phyloP scores from a whole-genome alignment of 2,797 vertebrate species.

The Tiaroga cobitis region DNA sequence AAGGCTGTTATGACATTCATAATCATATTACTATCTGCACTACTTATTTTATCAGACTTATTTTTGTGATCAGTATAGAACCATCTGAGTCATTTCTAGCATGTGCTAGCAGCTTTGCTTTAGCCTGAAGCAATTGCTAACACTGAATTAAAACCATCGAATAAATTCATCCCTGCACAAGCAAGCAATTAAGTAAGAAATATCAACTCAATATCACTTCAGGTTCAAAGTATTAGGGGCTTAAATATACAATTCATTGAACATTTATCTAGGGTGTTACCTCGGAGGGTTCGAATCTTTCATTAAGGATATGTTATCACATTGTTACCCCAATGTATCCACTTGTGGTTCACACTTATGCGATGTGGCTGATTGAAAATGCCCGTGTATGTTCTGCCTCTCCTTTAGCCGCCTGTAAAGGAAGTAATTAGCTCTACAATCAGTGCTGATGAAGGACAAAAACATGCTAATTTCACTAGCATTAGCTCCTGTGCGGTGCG shows the following conservation, averaged over 20 bases:
- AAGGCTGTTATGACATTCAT: constrained; percentile 18
- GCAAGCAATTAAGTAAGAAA: constrained; percentile 48
- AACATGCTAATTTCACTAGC: constrained; percentile 61
- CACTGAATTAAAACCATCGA: constrained; percentile 28
- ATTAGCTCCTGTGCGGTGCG: constrained; percentile 38
- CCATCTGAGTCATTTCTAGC: constrained; percentile 13
- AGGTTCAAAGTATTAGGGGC: constrained; percentile 38
- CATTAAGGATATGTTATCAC: constrained; percentile 46
- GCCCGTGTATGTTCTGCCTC: constrained; percentile 49
- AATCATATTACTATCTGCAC: constrained; percentile 24
- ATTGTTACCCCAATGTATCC: constrained; percentile 45
- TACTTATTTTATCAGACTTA: neutral
- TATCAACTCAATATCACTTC: constrained; percentile 46
- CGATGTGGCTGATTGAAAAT: constrained; percentile 45
- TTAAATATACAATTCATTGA: constrained; percentile 38
- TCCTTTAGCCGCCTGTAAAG: constrained; percentile 51
- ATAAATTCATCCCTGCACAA: constrained; percentile 28
- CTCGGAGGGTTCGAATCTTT: constrained; percentile 39
- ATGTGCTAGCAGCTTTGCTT: constrained; percentile 29
- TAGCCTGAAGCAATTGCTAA: constrained; percentile 18
- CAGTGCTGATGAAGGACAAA: constrained; percentile 61
- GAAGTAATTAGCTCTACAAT: constrained; percentile 60
- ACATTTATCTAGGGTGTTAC: constrained; percentile 35
- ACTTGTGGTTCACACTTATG: constrained; percentile 38
- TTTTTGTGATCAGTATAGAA: constrained; percentile 17